Evolutionary conservation across 2,888 invertebrate species (phyloP), one percentile per base, ranked within the genome.

Genomic region (Heliconius charithonia): DNA sequence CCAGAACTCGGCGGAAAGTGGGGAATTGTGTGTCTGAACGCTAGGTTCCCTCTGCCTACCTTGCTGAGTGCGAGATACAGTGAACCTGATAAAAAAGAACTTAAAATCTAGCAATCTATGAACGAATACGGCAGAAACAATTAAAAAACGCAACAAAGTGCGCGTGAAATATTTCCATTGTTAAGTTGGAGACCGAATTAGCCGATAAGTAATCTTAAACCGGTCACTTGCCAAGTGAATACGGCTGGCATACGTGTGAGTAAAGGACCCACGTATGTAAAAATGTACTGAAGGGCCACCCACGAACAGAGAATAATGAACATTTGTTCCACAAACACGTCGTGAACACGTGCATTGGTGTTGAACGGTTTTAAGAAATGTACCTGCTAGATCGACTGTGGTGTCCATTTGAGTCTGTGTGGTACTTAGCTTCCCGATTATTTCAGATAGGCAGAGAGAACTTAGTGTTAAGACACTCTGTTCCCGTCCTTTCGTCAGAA

Each of bases 271-370:
- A 73, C 66, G 67, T 66, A 76, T 80, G 90, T 90, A 92, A 93
- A 93, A 91, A 93, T 89, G 90, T 88, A 84, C 76, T 86, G 83
- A 62, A 74, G 75, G 87, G 89, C 93, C 93, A 93, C 93, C 93
- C 93, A 93, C 91, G 92, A 90, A 86, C 87, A 85, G 84, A 73
- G 66, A 73, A 67, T 82, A 76, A 75, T 71, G 56, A 78, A 80
- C 78, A 80, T 81, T 81, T 79, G 80, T 74, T 41, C 41, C 76
- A 78, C 74, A 76, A 79, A 79, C 81, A 73, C 56, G 59, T 65
- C 65, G 59, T 73, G 67, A 29, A 45, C 77, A 78, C 77, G 77
- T 78, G 77, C 67, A 77, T 67, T 67, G 29, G 67, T 56, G 62
- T 63, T 41, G n/a, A 41, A 63, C 25, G 27, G 25, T 74, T 74